Evolutionary conservation across 2,797 vertebrate species (phyloP).

Genomic region (Enteromius anoplus): DNA sequence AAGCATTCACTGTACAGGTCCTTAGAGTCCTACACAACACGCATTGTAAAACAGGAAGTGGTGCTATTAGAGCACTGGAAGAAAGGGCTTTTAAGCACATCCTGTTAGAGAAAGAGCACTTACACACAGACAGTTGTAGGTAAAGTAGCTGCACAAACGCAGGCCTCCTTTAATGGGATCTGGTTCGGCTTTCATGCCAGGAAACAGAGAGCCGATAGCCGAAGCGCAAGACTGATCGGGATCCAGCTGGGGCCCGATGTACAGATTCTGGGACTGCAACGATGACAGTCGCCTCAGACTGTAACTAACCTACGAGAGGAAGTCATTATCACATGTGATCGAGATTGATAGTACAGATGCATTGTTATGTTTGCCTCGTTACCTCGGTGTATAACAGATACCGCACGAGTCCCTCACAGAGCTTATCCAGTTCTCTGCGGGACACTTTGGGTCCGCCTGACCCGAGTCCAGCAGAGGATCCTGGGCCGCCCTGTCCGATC

Average conservation of each 20-base stretch:
- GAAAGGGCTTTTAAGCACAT: background rate
- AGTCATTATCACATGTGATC: background rate
- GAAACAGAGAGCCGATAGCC: constrained; percentile 73
- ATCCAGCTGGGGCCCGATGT: constrained; percentile 81
- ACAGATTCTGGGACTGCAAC: constrained; percentile 87
- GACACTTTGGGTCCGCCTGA: background rate
- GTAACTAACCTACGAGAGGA: constrained; percentile 77
- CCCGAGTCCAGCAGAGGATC: background rate
- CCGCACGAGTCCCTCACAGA: constrained; percentile 80
- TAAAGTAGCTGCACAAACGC: constrained; percentile 70
- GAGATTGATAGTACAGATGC: background rate
- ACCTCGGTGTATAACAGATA: constrained; percentile 87
- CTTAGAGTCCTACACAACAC: constrained; percentile 76
- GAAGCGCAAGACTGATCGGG: constrained; percentile 37
- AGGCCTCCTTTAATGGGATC: constrained; percentile 89
- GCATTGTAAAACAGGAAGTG: background rate
- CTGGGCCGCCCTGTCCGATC: constrained; percentile 65
- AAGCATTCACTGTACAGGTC: constrained; percentile 92
- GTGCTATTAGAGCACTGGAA: background rate
- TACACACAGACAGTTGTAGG: constrained; percentile 50
- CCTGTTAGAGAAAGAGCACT: background rate
- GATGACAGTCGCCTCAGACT: constrained; percentile 80
- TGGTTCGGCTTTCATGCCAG: constrained; percentile 72
- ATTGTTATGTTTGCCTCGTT: background rate
- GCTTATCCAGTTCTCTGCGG: constrained; percentile 64